A percentile compares a stretch with the other conserved stretches of the same genome.
Evolutionary conservation across 2,888 invertebrate genomes (phyloP).

Genomic region (Hyles lineata): DNA sequence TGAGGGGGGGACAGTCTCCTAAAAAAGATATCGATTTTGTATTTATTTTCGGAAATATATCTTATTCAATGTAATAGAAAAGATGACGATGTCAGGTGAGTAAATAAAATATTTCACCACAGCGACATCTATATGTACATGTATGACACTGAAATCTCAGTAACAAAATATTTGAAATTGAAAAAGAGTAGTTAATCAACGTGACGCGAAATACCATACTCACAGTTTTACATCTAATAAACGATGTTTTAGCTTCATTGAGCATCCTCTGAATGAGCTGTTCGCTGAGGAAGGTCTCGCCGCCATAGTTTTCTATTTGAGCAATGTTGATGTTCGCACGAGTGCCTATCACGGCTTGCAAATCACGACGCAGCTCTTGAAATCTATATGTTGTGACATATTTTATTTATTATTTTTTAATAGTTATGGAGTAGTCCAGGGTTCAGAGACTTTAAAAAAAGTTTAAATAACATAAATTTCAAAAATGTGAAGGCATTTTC

Average conservation of each 20-base stretch:
- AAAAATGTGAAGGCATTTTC: no score
- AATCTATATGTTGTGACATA: slow-evolving; percentile 83
- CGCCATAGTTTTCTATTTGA: slow-evolving; percentile 97
- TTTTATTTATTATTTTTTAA: slow-evolving; percentile 9
- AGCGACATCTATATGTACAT: no score
- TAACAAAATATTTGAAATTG: no score
- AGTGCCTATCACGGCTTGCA: slow-evolving; percentile 96
- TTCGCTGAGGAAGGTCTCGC: slow-evolving; percentile 98
- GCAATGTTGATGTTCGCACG: slow-evolving; percentile 97
- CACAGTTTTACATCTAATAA: slow-evolving; percentile 93
- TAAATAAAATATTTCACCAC: no score
- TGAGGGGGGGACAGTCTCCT: no score
- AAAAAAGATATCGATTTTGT: no score
- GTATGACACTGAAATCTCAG: no score
- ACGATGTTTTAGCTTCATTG: slow-evolving; percentile 95
- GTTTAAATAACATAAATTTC: neutral
- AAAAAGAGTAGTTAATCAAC: no score
- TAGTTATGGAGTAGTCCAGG: neutral
- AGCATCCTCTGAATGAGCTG: slow-evolving; percentile 96
- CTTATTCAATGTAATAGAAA: no score
- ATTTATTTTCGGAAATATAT: no score
- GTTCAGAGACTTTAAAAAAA: neutral
- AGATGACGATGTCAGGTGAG: no score
- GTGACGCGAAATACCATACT: slow-evolving; percentile 44
- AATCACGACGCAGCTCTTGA: slow-evolving; percentile 95